Evolutionary conservation across 1,140 invertebrate genomes (phyloP).

Genomic region (Drosophila repletoides): DNA sequence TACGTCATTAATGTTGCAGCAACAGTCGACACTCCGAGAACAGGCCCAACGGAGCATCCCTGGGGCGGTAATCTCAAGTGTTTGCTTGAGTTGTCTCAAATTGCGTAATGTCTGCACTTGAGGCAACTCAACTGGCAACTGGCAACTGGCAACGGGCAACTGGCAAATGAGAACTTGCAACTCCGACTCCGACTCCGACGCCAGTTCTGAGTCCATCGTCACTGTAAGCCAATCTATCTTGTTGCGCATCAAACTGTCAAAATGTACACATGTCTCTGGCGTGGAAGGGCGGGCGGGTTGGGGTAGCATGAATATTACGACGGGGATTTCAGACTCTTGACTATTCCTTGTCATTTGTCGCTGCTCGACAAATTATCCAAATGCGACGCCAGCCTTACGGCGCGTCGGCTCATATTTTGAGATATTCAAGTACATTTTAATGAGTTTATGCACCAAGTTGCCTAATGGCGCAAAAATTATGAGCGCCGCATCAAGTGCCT

Average conservation of each 20-base stretch:
- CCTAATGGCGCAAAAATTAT: slow-evolving; percentile 78
- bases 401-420: slow-evolving; percentile 52
- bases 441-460: slow-evolving; percentile 73
- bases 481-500: slow-evolving; percentile 58
- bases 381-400: slow-evolving; percentile 46
- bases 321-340: slow-evolving; percentile 12
- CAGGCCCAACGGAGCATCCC: slow-evolving; percentile 14
- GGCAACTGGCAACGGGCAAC: no score
- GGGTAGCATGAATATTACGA: not conserved
- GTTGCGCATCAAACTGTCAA: slow-evolving; percentile 71
- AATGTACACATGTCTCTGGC: slow-evolving; percentile 54
- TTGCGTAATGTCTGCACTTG: slow-evolving; percentile 68
- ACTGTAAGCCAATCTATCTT: slow-evolving; percentile 65
- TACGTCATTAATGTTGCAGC: slow-evolving; percentile 40
- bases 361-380: slow-evolving; percentile 72
- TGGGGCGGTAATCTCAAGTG: slow-evolving; percentile 45
- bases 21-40: slow-evolving; percentile 11
- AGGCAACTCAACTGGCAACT: slow-evolving; percentile 13
- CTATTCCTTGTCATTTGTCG: slow-evolving; percentile 65
- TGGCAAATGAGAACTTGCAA: no score
- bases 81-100: slow-evolving; percentile 70
- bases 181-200: slow-evolving; percentile 1
- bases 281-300: not conserved
- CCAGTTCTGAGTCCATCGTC: slow-evolving; percentile 16
- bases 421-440: slow-evolving; percentile 76